Evolutionary conservation across 1,140 invertebrate genomes (phyloP).

Genomic region (Saccostrea echinata): DNA sequence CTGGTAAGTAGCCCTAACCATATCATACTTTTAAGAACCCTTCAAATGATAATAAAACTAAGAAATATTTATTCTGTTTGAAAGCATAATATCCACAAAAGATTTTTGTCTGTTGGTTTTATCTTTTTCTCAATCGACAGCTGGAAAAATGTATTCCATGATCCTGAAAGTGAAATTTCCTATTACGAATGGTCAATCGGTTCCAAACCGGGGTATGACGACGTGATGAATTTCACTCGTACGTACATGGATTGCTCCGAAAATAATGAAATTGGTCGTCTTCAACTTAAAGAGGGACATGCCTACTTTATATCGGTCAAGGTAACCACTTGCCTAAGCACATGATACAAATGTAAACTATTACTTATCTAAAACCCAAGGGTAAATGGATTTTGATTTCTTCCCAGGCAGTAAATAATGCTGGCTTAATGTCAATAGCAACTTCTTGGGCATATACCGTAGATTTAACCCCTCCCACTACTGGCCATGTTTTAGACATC

Average conservation of each 20-base stretch:
- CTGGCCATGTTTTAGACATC: slow-evolving; percentile 63
- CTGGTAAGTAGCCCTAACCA: slow-evolving; percentile 17
- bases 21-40: too few relatives aligned
- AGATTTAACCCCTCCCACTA: slow-evolving; percentile 55
- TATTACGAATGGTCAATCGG: slow-evolving; percentile 57
- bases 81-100: not conserved
- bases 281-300: slow-evolving; percentile 52
- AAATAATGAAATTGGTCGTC: not conserved
- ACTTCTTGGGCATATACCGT: slow-evolving; percentile 55
- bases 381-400: not conserved
- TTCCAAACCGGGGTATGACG: slow-evolving; percentile 57
- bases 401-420: slow-evolving; percentile 62
- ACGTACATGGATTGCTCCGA: slow-evolving; percentile 31
- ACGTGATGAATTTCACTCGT: slow-evolving; percentile 47
- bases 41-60: not conserved
- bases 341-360: too few relatives aligned
- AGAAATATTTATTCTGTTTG: not conserved
- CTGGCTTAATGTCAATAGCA: slow-evolving; percentile 55
- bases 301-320: slow-evolving; percentile 59
- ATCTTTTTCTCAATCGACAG: slow-evolving; percentile 44
- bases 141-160: slow-evolving; percentile 60
- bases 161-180: slow-evolving; percentile 56
- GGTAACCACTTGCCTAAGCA: slow-evolving; percentile 4
- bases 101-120: too few relatives aligned
- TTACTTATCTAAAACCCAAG: too few relatives aligned